Percentiles rank a stretch among this genome's conserved stretches.
phyloP scores from a whole-genome alignment of 1,140 invertebrate genomes.

The Diachasma alloeum region DNA sequence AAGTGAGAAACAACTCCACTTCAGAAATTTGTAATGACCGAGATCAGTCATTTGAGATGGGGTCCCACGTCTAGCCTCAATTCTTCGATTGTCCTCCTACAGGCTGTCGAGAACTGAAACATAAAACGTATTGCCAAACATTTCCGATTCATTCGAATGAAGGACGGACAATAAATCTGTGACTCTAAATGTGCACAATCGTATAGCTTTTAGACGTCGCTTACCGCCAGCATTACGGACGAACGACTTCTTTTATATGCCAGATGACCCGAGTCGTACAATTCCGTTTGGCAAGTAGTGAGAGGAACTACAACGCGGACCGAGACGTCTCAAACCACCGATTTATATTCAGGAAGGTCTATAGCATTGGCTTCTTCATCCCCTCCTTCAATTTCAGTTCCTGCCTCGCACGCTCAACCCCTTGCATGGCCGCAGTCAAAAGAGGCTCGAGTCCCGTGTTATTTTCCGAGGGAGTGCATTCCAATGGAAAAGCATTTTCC shows the following conservation, averaged over 20 bases:
- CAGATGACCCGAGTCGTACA: constrained; percentile 30
- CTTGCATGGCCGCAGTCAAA: background rate
- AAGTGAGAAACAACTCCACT: too few species aligned
- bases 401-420: background rate
- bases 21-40: too few species aligned
- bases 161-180: constrained; percentile 35
- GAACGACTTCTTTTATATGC: constrained; percentile 38
- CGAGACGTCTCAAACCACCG: constrained; percentile 31
- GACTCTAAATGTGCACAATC: constrained; percentile 40
- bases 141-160: constrained; percentile 7
- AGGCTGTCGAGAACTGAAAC: background rate
- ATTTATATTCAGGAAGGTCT: constrained; percentile 44
- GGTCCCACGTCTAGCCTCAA: background rate
- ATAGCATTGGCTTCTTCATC: background rate
- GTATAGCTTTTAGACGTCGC: constrained; percentile 40
- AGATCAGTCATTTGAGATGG: too few species aligned
- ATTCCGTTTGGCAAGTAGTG: background rate
- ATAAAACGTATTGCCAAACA: background rate
- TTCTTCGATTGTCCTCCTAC: background rate
- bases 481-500: constrained; percentile 34
- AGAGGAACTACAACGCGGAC: constrained; percentile 11
- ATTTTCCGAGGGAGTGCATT: constrained; percentile 42
- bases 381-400: background rate
- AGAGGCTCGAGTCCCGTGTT: constrained; percentile 29
- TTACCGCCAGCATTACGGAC: constrained; percentile 38